phyloP scores from a whole-genome alignment of 2,888 invertebrate species.

The Drosophila heteroneura region DNA sequence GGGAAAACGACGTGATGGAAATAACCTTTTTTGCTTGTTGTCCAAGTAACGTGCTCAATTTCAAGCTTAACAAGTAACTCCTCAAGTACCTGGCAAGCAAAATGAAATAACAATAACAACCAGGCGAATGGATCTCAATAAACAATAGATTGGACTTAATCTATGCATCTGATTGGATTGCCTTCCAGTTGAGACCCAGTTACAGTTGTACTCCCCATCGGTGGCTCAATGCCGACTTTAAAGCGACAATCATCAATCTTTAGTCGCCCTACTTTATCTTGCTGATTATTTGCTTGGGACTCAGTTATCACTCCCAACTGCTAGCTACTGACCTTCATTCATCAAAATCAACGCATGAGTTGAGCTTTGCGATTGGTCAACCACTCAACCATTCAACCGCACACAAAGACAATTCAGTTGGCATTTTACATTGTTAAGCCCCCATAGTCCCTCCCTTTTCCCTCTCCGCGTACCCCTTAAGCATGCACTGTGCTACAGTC shows the following conservation, averaged over 20 bases:
- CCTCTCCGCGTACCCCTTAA: background rate
- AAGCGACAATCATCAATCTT: conserved; percentile 51
- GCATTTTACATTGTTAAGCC: conserved; percentile 39
- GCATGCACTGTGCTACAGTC: conserved; percentile 59
- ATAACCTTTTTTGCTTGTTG: conserved; percentile 88
- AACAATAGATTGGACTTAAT: conserved; percentile 23
- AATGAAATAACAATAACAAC: conserved; percentile 21
- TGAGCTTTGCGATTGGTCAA: conserved; percentile 33
- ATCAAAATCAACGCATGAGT: conserved; percentile 63
- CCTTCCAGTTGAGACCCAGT: background rate
- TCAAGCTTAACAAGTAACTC: conserved; percentile 89
- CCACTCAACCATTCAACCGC: conserved; percentile 13
- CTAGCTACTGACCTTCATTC: conserved; percentile 59
- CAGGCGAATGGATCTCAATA: conserved; percentile 25
- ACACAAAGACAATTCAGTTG: conserved; percentile 56
- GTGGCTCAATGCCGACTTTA: conserved; percentile 5
- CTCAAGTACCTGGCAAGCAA: conserved; percentile 87
- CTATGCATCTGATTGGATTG: conserved; percentile 56
- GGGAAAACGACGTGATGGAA: conserved; percentile 91
- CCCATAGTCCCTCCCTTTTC: background rate
- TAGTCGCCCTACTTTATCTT: conserved; percentile 24
- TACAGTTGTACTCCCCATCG: background rate
- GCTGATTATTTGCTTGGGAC: conserved; percentile 30
- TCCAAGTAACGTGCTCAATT: conserved; percentile 90
- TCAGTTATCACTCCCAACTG: conserved; percentile 18